phyloP scores from a whole-genome alignment of 2,113 vertebrate species.

The Falcunculus frontatus region DNA sequence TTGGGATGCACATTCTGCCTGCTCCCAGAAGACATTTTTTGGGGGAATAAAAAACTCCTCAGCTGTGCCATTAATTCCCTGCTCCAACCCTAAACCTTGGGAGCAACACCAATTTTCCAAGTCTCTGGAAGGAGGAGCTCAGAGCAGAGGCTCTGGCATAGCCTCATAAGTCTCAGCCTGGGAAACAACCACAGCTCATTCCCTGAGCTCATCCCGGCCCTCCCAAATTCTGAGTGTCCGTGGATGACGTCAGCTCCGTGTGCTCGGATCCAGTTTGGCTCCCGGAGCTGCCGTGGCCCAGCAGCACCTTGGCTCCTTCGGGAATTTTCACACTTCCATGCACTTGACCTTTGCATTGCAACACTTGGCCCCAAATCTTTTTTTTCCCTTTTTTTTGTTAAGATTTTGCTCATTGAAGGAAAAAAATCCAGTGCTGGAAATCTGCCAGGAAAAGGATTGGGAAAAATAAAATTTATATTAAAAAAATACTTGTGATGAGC shows the following conservation, averaged over 20 bases:
- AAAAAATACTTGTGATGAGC: not conserved
- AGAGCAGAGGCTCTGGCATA: not conserved
- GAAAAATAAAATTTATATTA: not conserved
- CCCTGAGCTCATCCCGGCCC: not conserved
- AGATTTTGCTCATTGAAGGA: not conserved
- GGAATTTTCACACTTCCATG: conserved; percentile 17
- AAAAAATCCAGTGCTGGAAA: not conserved
- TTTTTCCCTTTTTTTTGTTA: no score
- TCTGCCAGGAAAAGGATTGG: not conserved
- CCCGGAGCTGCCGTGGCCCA: not conserved
- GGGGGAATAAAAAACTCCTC: not conserved
- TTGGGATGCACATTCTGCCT: not conserved
- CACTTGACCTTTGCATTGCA: conserved; percentile 1
- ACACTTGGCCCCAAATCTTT: not conserved
- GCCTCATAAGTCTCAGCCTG: not conserved
- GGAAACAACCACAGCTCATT: not conserved
- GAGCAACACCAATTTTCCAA: not conserved
- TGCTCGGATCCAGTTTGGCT: not conserved
- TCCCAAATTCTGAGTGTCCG: not conserved
- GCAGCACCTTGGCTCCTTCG: not conserved
- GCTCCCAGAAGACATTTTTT: not conserved
- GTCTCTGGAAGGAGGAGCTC: not conserved
- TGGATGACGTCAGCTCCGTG: not conserved
- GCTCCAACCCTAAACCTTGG: not conserved
- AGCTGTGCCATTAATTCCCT: not conserved